Base-by-base conservation (phyloP, 2,888 invertebrate genomes). In the Caenorhabditis doughertyi region DNA sequence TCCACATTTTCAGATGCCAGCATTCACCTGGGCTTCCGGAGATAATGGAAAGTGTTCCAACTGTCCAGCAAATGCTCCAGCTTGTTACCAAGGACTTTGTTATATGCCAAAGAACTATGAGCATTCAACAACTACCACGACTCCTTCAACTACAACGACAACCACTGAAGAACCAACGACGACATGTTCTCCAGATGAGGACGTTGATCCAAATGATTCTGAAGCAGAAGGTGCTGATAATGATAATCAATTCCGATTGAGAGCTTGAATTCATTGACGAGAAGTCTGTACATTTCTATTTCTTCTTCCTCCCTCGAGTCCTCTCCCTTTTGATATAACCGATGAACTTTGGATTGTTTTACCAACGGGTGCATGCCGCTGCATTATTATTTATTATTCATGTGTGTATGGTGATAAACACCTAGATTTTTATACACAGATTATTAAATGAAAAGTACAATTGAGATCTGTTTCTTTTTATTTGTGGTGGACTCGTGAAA, bases 21-120 rank as follows among this genome's bases (percentile, higher is more conserved):
- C 91, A 39, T 91, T 91, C 86, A 91, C 88, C 3, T 91, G 90
- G 90, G 90, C 91, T 27, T 85, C 84, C n/a, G 85, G 83, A 64
- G 84, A 83, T 29, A 84, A 86, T 32, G 64, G 84, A 32, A 83
- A 87, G 9, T 91, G 91, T 84, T 87, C 87, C 8, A 87, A 91
- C 65, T 91, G 91, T 77, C 90, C 91, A 44, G 73, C 86, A 7
- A 84, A 86, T 49, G 90, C 91, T 42, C 91, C 91, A 4, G 89
- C 90, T 16, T 91, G 91, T 55, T 85, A 89, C 77, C 85, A 91
- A 68, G 91, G 91, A 21, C 85, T 91, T 55, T 91, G 90, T 80
- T 91, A 91, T 79, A 90, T 88, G 86, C 91, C 91, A 16, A 76
- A 80, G 68, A 67, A 72, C 56, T 70, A 83, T 44, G 73, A 81